Evolutionary conservation across 2,113 vertebrate genomes (phyloP), one percentile per base, ranked within the genome.

Genomic region (Lontra canadensis): DNA sequence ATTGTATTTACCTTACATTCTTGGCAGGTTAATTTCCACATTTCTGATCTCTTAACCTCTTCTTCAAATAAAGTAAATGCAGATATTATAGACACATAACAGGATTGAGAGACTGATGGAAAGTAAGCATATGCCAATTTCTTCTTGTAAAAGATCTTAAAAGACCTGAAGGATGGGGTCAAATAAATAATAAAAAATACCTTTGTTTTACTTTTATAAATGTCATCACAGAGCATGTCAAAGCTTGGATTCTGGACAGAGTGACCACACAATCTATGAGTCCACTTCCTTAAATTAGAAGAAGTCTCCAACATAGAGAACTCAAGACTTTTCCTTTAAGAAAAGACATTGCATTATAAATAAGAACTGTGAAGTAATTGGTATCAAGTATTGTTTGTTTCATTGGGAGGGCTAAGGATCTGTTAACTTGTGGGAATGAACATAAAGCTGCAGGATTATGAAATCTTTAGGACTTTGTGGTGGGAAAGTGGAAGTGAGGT

Each of bases 11-110:
- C 83, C 82, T 95, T 36, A 23, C 36, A 42, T 95, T 96, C 81
- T 67, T 96, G 91, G 90, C 94, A 97, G 96, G 89, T 92, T 98
- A 97, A 87, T 88, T 90, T 88, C 92, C 63, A 93, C 90, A 44
- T 90, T 94, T 97, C 23, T 67, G 89, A 85, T 94, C 78, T 21
- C 79, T 76, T 92, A 90, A 87, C 5, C 25, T 95, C 74, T 65
- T 94, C 57, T 82, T 74, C 63, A n/a, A n/a, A 79, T 44, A 82
- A 84, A 97, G 88, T 42, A 82, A 97, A 94, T 49, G 88, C 63
- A 44, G 21, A 88, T 88, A 74, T 78, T 92, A 90, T 79, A 94
- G 69, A 88, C 78, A 63, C 14, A 15, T 15, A 71, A 42, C 9
- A 23, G 84, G 15, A 80, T 88, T n/a, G 11, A 88, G 65, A 94